Evolutionary conservation across 2,113 vertebrate species (phyloP).

Genomic region (Syngnathoides biaculeatus): DNA sequence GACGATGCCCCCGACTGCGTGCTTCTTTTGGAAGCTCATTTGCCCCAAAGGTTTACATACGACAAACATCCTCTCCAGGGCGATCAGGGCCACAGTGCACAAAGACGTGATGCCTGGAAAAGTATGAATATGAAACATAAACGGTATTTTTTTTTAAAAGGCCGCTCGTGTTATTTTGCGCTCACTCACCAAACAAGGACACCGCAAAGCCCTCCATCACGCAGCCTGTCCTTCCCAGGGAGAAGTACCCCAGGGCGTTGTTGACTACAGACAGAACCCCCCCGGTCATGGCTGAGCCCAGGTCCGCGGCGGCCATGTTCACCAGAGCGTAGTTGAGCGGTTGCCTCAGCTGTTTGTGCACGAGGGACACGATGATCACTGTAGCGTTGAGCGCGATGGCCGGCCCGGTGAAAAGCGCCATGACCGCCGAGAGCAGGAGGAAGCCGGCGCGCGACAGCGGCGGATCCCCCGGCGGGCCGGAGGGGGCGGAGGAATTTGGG

Average conservation of each 20-base stretch:
- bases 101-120: slow-evolving; percentile 69
- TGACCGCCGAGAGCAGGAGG: slow-evolving; percentile 64
- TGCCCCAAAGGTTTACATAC: slow-evolving; percentile 69
- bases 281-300: slow-evolving; percentile 67
- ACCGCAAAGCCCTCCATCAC: slow-evolving; percentile 74
- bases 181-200: slow-evolving; percentile 70
- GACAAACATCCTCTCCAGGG: slow-evolving; percentile 73
- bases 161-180: background rate
- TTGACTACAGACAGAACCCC: slow-evolving; percentile 69
- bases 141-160: slow-evolving; percentile 1
- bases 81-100: slow-evolving; percentile 74
- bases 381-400: slow-evolving; percentile 67
- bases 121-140: no score
- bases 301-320: slow-evolving; percentile 72
- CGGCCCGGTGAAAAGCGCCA: slow-evolving; percentile 64
- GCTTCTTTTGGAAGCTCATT: slow-evolving; percentile 58
- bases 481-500: slow-evolving; percentile 39
- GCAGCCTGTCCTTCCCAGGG: slow-evolving; percentile 67
- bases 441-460: slow-evolving; percentile 63
- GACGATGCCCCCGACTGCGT: slow-evolving; percentile 60
- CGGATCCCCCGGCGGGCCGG: slow-evolving; percentile 29
- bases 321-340: slow-evolving; percentile 74
- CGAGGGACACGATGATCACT: slow-evolving; percentile 70
- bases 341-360: slow-evolving; percentile 70
- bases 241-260: slow-evolving; percentile 69